Evolutionary conservation across 2,113 vertebrate genomes (phyloP), one percentile per base, ranked within the genome.

Genomic region (Nicator chloris): DNA sequence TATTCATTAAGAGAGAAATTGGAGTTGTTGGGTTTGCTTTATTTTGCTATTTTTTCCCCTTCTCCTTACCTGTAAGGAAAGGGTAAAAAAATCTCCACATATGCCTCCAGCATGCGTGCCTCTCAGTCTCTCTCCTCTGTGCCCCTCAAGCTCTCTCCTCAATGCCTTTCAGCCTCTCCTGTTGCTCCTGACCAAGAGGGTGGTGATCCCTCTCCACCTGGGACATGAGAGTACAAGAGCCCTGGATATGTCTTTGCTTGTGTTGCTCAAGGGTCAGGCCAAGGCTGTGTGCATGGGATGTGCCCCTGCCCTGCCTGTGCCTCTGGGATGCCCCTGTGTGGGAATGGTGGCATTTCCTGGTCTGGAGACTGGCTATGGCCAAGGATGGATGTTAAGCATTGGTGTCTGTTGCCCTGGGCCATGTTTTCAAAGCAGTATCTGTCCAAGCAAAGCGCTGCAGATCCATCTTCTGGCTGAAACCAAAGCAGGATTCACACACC

Each of bases 1-100:
- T 97, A 85, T 94, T 96, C 82, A 94, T 96, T 97, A 95, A 85
- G 65, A 63, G 19, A 92, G 65, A 93, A 93, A 94, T 88, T 80
- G 33, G 70, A 94, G 85, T 90, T 73, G 76, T 69, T 22, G 1
- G 30, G 37, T 92, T 95, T 80, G 37, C 76, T 95, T 85, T 95
- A 92, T 92, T 96, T 90, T 53, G 40, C 79, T 77, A 6, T 7
- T 82, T 68, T 61, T 5, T 5, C 4, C 13, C 10, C 4, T 47
- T 77, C 47, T 83, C 42, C n/a, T n/a, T 77, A 10, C 68, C 66
- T 59, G 42, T 30, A 75, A 95, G 39, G 26, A 59, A 92, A 66
- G 40, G 5, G 23, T 40, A 24, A 54, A 73, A 64, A 65, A 76
- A 22, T 47, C 50, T 19, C 10, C 30, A 28, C 35, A 6, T 31